Evolutionary conservation across 1,140 invertebrate genomes (phyloP).

Genomic region (Eueides isabella): DNA sequence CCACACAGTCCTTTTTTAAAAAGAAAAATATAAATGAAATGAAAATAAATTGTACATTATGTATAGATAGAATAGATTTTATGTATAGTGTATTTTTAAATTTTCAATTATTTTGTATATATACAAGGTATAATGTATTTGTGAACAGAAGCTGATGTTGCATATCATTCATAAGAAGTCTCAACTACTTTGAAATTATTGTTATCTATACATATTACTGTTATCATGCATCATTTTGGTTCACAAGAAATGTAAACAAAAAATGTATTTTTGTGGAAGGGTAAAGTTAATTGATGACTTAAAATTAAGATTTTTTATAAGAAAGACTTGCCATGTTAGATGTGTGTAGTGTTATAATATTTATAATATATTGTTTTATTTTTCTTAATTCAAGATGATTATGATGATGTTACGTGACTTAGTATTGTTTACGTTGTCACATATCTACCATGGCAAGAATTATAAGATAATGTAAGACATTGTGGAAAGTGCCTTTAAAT

Average conservation of each 20-base stretch:
- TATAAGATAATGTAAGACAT: slow-evolving; percentile 71
- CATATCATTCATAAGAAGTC: slow-evolving; percentile 58
- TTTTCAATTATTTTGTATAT: slow-evolving; percentile 61
- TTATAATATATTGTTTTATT: slow-evolving; percentile 47
- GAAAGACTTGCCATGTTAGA: slow-evolving; percentile 62
- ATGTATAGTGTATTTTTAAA: slow-evolving; percentile 72
- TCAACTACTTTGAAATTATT: slow-evolving; percentile 50
- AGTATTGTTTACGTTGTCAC: slow-evolving; percentile 45
- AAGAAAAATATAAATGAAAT: slow-evolving; percentile 55
- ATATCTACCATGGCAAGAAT: slow-evolving; percentile 66
- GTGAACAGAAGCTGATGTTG: slow-evolving; percentile 55
- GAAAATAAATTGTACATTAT: slow-evolving; percentile 69
- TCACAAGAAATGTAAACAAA: slow-evolving; percentile 39
- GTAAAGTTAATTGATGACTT: slow-evolving; percentile 68
- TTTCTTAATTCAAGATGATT: slow-evolving; percentile 40
- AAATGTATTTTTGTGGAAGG: slow-evolving; percentile 60
- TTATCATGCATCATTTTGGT: slow-evolving; percentile 36
- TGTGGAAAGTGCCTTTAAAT: slow-evolving; percentile 80
- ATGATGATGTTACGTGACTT: slow-evolving; percentile 38
- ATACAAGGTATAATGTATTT: slow-evolving; percentile 48
- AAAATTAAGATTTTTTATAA: slow-evolving; percentile 62
- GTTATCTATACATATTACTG: slow-evolving; percentile 35
- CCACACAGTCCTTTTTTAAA: slow-evolving; percentile 53
- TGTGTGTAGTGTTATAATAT: slow-evolving; percentile 41
- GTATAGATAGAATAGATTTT: slow-evolving; percentile 64